Evolutionary conservation across 1,140 invertebrate species (phyloP), one percentile per base, ranked within the genome.

Genomic region (Hermetia illucens): DNA sequence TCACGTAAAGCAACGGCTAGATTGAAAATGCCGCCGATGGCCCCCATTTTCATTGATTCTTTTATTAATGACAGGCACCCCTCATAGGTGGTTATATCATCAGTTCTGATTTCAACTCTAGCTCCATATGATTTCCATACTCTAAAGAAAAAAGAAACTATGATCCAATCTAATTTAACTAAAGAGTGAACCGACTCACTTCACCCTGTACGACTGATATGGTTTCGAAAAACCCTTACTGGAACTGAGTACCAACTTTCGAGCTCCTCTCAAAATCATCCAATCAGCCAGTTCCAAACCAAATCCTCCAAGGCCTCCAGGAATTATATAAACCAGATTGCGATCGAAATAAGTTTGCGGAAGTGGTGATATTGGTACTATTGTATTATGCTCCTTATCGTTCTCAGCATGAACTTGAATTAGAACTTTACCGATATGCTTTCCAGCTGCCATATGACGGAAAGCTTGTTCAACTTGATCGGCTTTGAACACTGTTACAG

Each of bases 221-320:
- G 86, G 84, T 44, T 75, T 84, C 33, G 58, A 66, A 9, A 90
- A 58, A 17, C 87, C 86, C 38, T 70, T 70, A 44, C 87, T 70
- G 2, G 86, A 89, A 1, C 78, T 86, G 0, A 95, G 63, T 2
- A 93, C 63, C 1, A 96, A 45, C 48, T 79, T 80, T 40, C 63
- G 74, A 5, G 78, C 84, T 2, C 88, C 89, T 50, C 86, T 67
- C 19, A 80, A 53, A 12, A 86, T 69, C 39, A 94, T 64, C 88
- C 89, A 94, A 52, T 90, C 77, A 3, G 77, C 74, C 31, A 95
- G 53, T 56, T 95, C 90, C n/a, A 96, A 64, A 22, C 89, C 90
- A 56, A 96, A 90, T 2, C 88, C 87, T 21, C 87, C 89, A 0
- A 93, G 63, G 40, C 90, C 90, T 25, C 90, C 75, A 3, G 70